Evolutionary conservation across 2,797 vertebrate genomes (phyloP).

Genomic region (Clamator glandarius): DNA sequence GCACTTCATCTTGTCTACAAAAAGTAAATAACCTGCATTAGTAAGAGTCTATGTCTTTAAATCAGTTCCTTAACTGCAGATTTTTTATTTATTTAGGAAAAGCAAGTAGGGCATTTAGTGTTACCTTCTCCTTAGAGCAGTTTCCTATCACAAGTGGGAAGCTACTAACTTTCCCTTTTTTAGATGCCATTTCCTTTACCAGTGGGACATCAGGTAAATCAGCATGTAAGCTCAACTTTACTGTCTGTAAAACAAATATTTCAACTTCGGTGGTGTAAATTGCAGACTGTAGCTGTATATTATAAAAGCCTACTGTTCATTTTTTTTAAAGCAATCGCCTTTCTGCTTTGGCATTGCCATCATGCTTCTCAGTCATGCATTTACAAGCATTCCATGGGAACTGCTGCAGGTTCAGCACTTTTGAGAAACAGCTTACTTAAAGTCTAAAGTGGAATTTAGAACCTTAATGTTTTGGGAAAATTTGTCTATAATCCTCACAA

Average conservation of each 20-base stretch:
- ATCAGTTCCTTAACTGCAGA: not conserved
- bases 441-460: constrained; percentile 42
- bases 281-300: not conserved
- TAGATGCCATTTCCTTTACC: not conserved
- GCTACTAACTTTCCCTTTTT: not conserved
- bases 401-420: constrained; percentile 54
- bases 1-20: not conserved
- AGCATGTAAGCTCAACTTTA: not conserved
- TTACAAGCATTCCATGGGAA: constrained; percentile 34
- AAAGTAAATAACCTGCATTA: not conserved
- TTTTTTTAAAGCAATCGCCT: not conserved
- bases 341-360: not conserved
- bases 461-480: constrained; percentile 45
- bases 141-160: not conserved
- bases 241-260: not conserved
- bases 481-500: not conserved
- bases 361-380: not conserved
- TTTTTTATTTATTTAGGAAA: not conserved
- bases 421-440: constrained; percentile 49
- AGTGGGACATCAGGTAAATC: not conserved
- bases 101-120: not conserved
- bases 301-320: not conserved
- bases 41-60: not conserved
- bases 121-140: not conserved
- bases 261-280: not conserved